Evolutionary conservation across 2,888 invertebrate genomes (phyloP), one percentile per base, ranked within the genome.

Genomic region (Habrosyne pyritoides): DNA sequence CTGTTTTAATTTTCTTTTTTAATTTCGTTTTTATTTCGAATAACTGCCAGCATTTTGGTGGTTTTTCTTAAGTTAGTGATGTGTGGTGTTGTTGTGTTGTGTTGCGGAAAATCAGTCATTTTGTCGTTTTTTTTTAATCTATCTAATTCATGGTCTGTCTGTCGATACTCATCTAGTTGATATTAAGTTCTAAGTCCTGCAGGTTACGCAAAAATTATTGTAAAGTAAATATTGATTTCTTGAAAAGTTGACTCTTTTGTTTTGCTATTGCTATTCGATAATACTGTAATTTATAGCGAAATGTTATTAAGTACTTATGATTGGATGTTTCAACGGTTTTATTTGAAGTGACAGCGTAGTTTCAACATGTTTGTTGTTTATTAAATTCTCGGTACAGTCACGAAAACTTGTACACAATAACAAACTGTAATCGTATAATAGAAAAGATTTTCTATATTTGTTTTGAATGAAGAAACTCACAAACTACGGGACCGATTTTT

Each of bases 1-100:
- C 80, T 79, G 73, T 73, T 73, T 72, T 64, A 61, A 63, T 65
- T 60, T 42, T 42, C 18, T 42, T 6, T 42, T 18, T 42, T 42
- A 0, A 18, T 42, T 42, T 42, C 42, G 8, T 18, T 6, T n/a
- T 42, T 42, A 42, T 42, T 42, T 42, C 8, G 2, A 14, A 28
- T 28, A 8, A 12, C 2, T 24, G 24, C 24, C 24, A 24, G 36
- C 5, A 8, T 42, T 8, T 42, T 18, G 42, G 18, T 14, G 42
- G 0, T 14, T 14, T 7, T 18, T 7, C n/a, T 14, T 0, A 42
- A 42, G 1, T 12, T 18, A 0, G 33, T 33, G n/a, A n/a, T n/a
- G 33, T 33, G 2, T 2, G 30, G 2, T 33, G 12, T 33, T n/a
- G n/a, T 33, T 33, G 33, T 42, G 36, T 4, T 18, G 42, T 18